A percentile compares a stretch with the other conserved stretches of the same genome.
phyloP scores from a whole-genome alignment of 2,797 vertebrate species.

The Pantherophis vulpinus region DNA sequence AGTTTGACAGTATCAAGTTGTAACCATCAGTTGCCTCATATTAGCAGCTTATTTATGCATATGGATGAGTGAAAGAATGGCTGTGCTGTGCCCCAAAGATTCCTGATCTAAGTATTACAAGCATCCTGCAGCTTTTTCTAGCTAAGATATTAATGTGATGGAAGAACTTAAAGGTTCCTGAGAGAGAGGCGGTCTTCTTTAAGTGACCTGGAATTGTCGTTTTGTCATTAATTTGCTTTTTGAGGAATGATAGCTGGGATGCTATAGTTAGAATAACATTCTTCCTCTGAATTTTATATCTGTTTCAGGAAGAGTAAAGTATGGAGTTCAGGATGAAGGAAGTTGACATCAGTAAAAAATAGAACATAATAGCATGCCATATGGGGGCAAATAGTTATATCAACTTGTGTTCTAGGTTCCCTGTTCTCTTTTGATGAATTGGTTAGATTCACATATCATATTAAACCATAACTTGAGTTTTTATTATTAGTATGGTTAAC shows the following conservation, averaged over 20 bases:
- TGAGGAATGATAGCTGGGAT: background rate
- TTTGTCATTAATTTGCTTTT: background rate
- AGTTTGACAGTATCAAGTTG: background rate
- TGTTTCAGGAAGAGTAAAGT: background rate
- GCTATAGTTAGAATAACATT: background rate
- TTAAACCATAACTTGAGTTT: background rate
- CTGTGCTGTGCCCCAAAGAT: background rate
- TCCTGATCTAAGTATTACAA: background rate
- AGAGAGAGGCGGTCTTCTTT: background rate
- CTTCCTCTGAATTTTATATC: background rate
- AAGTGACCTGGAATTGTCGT: background rate
- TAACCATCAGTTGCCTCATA: background rate
- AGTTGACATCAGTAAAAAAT: background rate
- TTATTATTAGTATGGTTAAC: too few relatives aligned
- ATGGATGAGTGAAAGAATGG: background rate
- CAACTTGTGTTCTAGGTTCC: background rate
- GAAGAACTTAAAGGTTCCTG: background rate
- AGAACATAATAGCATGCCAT: background rate
- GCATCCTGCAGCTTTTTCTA: background rate
- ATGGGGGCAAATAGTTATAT: background rate
- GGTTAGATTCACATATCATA: background rate
- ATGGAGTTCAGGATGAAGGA: background rate
- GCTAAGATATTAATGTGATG: background rate
- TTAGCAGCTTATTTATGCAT: background rate
- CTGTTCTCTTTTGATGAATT: background rate